A percentile compares a stretch with the other conserved stretches of the same genome.
phyloP scores from a whole-genome alignment of 1,140 invertebrate genomes.

The Asobara japonica region DNA sequence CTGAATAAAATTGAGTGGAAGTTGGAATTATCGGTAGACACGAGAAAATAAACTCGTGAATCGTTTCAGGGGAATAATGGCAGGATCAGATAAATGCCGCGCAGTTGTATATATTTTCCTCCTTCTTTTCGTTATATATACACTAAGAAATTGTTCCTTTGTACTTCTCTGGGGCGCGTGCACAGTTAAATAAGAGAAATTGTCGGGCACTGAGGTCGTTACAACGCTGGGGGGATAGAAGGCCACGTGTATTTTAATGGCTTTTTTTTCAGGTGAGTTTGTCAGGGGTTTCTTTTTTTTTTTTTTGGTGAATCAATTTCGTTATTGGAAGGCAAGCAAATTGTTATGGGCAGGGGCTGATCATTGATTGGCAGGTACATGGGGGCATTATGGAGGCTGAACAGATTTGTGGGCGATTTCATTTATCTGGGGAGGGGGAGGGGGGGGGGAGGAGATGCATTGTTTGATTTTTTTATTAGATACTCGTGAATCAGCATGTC shows the following conservation, averaged over 20 bases:
- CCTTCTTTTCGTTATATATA: not conserved
- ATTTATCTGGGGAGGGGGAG: not conserved
- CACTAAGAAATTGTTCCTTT: not conserved
- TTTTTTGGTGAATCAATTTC: not conserved
- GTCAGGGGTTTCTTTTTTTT: not conserved
- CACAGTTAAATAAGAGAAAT: constrained; percentile 15
- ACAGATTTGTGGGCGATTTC: not conserved
- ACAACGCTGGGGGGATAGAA: not conserved
- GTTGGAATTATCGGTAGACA: not conserved
- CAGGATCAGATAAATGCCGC: constrained; percentile 3
- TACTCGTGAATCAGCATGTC: too few relatives aligned
- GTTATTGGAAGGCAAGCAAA: constrained; percentile 8
- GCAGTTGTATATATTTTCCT: not conserved
- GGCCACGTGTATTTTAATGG: constrained; percentile 9
- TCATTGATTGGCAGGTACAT: constrained; percentile 5
- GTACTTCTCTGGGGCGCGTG: not conserved
- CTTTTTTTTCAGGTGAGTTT: not conserved
- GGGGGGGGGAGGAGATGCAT: not conserved
- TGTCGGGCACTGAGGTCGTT: not conserved
- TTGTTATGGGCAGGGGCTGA: not conserved
- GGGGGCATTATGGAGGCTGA: not conserved
- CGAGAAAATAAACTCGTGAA: constrained; percentile 9
- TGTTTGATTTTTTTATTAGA: too few relatives aligned
- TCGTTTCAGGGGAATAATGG: constrained; percentile 4
- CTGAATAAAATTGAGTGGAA: not conserved